Percentiles rank a stretch among this genome's conserved stretches.
Conservation (phyloP, 2,888 invertebrate genomes). For the Synergus japonicus region DNA sequence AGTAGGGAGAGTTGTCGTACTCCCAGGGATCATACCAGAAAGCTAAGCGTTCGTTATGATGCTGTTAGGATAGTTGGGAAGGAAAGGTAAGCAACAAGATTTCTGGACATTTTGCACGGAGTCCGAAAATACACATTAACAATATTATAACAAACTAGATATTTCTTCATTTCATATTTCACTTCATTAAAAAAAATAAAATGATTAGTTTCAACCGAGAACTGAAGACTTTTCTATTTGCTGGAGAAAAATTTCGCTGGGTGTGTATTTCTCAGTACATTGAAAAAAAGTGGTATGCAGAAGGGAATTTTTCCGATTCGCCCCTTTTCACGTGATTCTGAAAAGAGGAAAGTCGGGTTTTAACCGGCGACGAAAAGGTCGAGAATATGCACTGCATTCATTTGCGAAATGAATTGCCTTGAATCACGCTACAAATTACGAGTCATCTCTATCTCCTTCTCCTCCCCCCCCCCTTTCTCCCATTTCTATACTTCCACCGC, state of each 20-base stretch:
- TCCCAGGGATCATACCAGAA: slow-evolving; percentile 65
- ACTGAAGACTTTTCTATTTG: no score
- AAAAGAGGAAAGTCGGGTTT: not conserved
- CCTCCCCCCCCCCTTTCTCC: not conserved
- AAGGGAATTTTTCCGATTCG: slow-evolving; percentile 5
- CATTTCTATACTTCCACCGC: not conserved
- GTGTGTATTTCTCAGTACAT: not conserved
- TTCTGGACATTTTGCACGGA: not conserved
- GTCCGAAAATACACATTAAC: not conserved
- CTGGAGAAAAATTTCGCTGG: no score
- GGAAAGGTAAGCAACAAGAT: slow-evolving; percentile 57
- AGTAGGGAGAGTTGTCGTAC: slow-evolving; percentile 54
- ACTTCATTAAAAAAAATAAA: no score
- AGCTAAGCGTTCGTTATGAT: slow-evolving; percentile 68
- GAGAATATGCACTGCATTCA: slow-evolving; percentile 20
- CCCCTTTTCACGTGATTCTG: slow-evolving; percentile 11
- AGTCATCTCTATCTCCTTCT: not conserved
- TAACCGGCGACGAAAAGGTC: not conserved
- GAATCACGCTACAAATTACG: slow-evolving; percentile 36
- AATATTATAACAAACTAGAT: not conserved
- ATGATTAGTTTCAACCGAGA: no score
- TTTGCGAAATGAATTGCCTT: slow-evolving; percentile 25
- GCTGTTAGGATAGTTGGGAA: slow-evolving; percentile 65
- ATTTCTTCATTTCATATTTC: no score
- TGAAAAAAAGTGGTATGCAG: not conserved